These are phyloP conservation scores for Cephus runcator DNA, from an alignment of 2,888 invertebrate genomes.

Conservation along the genomic window DNA sequence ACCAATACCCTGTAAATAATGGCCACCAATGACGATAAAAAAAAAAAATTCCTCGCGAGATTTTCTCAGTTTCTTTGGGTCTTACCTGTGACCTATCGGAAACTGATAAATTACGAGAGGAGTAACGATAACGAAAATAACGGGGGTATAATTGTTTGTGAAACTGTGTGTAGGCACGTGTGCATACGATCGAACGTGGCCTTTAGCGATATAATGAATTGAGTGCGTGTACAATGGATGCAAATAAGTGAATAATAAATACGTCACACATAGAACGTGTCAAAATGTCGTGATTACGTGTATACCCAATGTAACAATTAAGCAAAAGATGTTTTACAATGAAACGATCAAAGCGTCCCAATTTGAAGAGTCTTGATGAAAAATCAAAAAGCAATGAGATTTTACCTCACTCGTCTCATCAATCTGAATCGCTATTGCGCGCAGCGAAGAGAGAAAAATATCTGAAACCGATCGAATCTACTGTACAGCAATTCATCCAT, in stretches of 20 bases:
- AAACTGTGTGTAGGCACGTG: background rate
- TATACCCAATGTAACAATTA: background rate
- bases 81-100: background rate
- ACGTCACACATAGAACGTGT: background rate
- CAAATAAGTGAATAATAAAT: background rate
- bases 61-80: background rate
- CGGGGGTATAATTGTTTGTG: background rate
- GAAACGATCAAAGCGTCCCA: background rate
- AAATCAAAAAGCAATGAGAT: background rate
- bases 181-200: background rate
- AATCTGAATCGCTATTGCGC: background rate
- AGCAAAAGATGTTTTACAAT: background rate
- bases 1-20: conserved; percentile 57
- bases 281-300: background rate
- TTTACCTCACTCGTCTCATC: background rate
- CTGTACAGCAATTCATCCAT: background rate
- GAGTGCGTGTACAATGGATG: background rate
- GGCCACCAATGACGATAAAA: conserved; percentile 40
- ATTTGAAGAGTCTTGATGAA: background rate
- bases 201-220: background rate
- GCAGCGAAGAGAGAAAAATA: background rate
- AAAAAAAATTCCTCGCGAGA: background rate
- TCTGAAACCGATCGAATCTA: background rate
- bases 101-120: background rate
- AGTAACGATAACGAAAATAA: background rate